Percentiles rank a stretch among this genome's conserved stretches.
phyloP scores from a whole-genome alignment of 2,888 invertebrate species.

The Eucera pruinosa region DNA sequence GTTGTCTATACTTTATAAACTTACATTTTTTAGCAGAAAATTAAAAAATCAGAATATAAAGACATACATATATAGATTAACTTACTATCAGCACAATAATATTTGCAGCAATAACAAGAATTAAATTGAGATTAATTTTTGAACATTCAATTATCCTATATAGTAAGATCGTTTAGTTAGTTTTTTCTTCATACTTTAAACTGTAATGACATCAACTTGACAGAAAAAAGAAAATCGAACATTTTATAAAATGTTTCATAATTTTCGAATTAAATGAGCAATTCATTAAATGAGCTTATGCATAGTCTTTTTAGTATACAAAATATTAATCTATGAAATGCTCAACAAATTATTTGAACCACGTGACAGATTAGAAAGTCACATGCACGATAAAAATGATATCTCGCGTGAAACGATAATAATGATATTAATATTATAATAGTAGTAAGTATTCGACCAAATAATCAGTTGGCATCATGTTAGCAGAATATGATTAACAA shows the following conservation, averaged over 20 bases:
- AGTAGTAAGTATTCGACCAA: background rate
- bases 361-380: background rate
- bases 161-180: too few relatives aligned
- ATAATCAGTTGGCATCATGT: background rate
- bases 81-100: background rate
- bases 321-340: constrained; percentile 36
- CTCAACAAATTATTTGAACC: constrained; percentile 23
- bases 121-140: too few relatives aligned
- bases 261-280: background rate
- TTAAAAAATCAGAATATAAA: background rate
- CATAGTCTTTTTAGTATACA: background rate
- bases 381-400: background rate
- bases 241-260: background rate
- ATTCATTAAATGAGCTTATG: background rate
- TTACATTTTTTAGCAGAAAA: background rate
- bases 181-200: too few relatives aligned
- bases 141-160: too few relatives aligned
- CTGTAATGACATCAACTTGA: too few relatives aligned
- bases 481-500: background rate
- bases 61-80: background rate
- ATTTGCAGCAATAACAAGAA: background rate
- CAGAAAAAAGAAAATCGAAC: too few relatives aligned
- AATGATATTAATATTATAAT: background rate
- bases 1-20: background rate
- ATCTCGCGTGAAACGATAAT: background rate